Percentiles rank a stretch among this genome's conserved stretches.
phyloP scores from a whole-genome alignment of 2,797 vertebrate species.

The Acanthiza pusilla region DNA sequence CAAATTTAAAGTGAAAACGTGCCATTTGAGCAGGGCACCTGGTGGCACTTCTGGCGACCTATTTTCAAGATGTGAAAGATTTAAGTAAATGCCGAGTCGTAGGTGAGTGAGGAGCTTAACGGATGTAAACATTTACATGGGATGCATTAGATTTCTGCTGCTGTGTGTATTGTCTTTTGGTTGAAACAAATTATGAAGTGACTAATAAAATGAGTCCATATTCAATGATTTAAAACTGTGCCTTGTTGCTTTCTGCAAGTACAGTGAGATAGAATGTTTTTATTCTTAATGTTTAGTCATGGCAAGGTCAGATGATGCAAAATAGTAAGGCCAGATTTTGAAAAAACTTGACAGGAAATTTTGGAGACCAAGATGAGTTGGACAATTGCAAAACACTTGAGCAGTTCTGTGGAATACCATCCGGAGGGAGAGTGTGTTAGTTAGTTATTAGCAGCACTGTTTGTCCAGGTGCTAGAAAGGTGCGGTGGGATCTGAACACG shows the following conservation, averaged over 20 bases:
- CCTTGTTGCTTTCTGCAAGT: conserved; percentile 64
- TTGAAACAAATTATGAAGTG: conserved; percentile 93
- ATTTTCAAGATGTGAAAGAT: conserved; percentile 84
- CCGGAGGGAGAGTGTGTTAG: too few relatives aligned
- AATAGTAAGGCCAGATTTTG: background rate
- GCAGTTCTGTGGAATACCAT: background rate
- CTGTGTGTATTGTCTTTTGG: conserved; percentile 95
- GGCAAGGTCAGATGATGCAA: background rate
- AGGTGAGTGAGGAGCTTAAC: conserved; percentile 83
- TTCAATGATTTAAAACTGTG: conserved; percentile 78
- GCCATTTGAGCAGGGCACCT: conserved; percentile 58
- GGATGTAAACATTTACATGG: conserved; percentile 93
- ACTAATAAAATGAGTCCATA: conserved; percentile 90
- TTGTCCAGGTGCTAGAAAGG: background rate
- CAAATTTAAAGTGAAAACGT: conserved; percentile 18
- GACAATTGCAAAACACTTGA: background rate
- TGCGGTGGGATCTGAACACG: background rate
- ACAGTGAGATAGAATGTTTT: background rate
- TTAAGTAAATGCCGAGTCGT: conserved; percentile 79
- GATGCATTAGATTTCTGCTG: conserved; percentile 96
- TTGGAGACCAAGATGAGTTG: background rate
- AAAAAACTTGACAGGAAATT: background rate
- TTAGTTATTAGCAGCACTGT: fast-evolving
- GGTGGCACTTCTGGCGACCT: conserved; percentile 74
- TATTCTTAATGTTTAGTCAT: background rate